Conservation (phyloP, 2,888 invertebrate species). For the Ennomos fuscantarius region DNA sequence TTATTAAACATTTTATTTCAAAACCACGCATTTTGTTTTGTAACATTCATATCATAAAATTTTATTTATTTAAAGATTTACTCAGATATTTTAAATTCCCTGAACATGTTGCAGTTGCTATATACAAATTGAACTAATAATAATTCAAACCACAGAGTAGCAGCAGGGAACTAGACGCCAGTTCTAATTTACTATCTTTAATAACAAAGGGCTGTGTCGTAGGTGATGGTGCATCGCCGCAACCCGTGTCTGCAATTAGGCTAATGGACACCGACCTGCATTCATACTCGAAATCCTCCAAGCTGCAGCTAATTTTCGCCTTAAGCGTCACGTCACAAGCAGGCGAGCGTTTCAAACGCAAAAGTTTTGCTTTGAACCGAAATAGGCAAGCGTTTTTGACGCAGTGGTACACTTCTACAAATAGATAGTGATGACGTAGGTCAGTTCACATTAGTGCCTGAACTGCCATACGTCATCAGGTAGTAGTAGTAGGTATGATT, state of each 20-base stretch:
- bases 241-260: slow-evolving; percentile 79
- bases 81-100: no score
- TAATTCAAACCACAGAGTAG: slow-evolving; percentile 12
- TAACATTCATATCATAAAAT: no score
- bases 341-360: slow-evolving; percentile 53
- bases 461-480: no score
- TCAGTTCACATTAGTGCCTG: neutral
- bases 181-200: slow-evolving; percentile 51
- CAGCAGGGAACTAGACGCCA: slow-evolving; percentile 39
- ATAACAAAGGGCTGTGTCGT: slow-evolving; percentile 64
- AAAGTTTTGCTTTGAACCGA: slow-evolving; percentile 12
- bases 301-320: slow-evolving; percentile 81
- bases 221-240: slow-evolving; percentile 60
- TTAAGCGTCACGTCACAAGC: slow-evolving; percentile 61
- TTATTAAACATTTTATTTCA: no score
- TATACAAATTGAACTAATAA: slow-evolving; percentile 17
- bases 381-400: no score
- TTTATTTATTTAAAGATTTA: no score
- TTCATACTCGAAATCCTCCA: slow-evolving; percentile 82
- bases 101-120: neutral
- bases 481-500: no score
- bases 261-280: slow-evolving; percentile 84
- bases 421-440: no score
- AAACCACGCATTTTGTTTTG: no score
- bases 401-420: no score